These are phyloP conservation scores for Fragum sueziense DNA, from an alignment of 2,888 invertebrate genomes.

Conservation along the genomic window DNA sequence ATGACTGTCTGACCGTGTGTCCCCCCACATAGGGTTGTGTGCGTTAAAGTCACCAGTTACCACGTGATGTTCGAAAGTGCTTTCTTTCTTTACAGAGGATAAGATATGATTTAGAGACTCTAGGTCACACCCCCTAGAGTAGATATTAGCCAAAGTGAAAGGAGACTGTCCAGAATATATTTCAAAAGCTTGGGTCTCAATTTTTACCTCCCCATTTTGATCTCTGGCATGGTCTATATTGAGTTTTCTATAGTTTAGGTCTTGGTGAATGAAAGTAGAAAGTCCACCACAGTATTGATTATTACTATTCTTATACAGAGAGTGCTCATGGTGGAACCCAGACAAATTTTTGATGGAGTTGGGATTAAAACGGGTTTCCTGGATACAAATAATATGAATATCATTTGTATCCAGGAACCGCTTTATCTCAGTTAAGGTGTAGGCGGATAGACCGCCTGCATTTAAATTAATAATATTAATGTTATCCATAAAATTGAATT, in stretches of 20 bases:
- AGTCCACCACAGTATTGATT: background rate
- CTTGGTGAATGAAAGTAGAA: background rate
- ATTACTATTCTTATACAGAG: background rate
- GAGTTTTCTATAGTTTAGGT: conserved; percentile 3
- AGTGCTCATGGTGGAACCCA: background rate
- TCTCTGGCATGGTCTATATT: conserved; percentile 6
- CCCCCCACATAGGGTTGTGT: conserved; percentile 16
- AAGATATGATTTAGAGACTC: background rate
- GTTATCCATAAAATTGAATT: background rate
- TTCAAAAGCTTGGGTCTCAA: conserved; percentile 15
- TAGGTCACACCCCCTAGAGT: conserved; percentile 17
- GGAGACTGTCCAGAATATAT: background rate
- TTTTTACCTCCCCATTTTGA: conserved; percentile 4
- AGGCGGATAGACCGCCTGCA: background rate
- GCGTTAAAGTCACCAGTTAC: conserved; percentile 25
- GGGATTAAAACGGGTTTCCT: conserved; percentile 4
- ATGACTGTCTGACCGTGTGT: background rate
- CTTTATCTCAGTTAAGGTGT: background rate
- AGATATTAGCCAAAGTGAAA: background rate
- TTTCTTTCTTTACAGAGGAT: background rate
- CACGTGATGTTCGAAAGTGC: background rate
- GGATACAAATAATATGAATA: conserved; percentile 16
- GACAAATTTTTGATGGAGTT: background rate
- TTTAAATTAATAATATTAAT: background rate
- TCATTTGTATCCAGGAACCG: background rate